phyloP scores from a whole-genome alignment of 2,797 vertebrate genomes.

The Macropodus opercularis region DNA sequence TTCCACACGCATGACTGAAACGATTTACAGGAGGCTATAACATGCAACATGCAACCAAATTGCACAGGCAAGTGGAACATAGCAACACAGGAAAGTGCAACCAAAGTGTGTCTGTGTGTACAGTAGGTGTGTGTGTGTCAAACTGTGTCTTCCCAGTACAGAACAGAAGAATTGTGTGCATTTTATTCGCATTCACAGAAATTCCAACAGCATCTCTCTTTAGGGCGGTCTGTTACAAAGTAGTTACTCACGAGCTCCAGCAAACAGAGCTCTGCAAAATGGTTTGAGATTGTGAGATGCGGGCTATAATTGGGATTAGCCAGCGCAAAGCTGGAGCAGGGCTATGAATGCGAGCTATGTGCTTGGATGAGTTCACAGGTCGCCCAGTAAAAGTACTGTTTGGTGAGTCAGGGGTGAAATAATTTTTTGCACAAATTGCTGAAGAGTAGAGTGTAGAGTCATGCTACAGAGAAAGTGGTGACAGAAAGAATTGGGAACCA shows the following conservation, averaged over 20 bases:
- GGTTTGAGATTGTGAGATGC: constrained; percentile 55
- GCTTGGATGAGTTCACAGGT: not conserved
- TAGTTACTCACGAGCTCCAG: constrained; percentile 20
- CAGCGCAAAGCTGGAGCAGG: not conserved
- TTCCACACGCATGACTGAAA: constrained; percentile 35
- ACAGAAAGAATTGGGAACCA: not conserved
- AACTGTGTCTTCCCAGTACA: not conserved
- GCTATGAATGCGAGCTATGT: not conserved
- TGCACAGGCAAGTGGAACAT: constrained; percentile 24
- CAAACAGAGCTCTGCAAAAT: constrained; percentile 40
- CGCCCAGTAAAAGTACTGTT: not conserved
- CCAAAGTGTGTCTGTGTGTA: no score
- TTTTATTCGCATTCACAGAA: no score
- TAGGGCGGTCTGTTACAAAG: constrained; percentile 26
- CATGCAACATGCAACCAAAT: constrained; percentile 34
- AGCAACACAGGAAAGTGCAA: constrained; percentile 12
- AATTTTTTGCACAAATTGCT: not conserved
- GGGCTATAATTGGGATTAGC: constrained; percentile 33
- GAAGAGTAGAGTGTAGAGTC: not conserved
- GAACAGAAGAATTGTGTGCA: not conserved
- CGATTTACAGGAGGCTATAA: constrained; percentile 48
- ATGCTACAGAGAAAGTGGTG: no score
- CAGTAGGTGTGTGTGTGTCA: not conserved
- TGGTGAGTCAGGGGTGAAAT: not conserved
- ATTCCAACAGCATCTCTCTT: constrained; percentile 24